Percentiles rank a stretch among this genome's conserved stretches.
Evolutionary conservation across 2,888 invertebrate genomes (phyloP).

Genomic region (Neoascia interrupta): DNA sequence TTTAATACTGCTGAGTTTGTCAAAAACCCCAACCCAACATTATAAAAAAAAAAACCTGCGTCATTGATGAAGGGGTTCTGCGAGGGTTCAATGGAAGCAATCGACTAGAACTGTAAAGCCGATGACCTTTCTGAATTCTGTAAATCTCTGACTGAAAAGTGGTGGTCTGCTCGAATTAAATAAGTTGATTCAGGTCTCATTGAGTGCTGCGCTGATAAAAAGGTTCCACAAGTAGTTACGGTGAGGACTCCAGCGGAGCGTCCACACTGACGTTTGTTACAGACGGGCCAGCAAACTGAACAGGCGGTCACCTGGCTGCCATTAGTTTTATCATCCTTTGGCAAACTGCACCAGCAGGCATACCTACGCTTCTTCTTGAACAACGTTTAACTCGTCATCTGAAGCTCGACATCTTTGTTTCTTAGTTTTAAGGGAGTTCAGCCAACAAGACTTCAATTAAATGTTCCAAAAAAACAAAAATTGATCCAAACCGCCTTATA

Average conservation of each 20-base stretch:
- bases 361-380: not conserved
- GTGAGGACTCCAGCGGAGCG: slow-evolving; percentile 3
- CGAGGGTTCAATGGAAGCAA: slow-evolving; percentile 18
- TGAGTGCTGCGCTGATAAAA: slow-evolving; percentile 3
- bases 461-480: too few species aligned
- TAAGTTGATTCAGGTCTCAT: not conserved
- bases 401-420: not conserved
- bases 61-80: not conserved
- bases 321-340: too few species aligned
- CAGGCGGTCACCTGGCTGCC: not conserved
- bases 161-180: not conserved
- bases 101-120: not conserved
- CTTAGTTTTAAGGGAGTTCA: too few species aligned
- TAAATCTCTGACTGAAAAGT: not conserved
- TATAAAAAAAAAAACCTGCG: not conserved
- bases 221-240: not conserved
- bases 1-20: not conserved
- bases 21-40: not conserved
- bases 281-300: slow-evolving; percentile 2
- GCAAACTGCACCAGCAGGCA: not conserved
- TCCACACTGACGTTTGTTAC: not conserved
- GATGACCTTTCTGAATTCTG: not conserved
- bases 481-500: too few species aligned
- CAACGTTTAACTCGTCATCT: not conserved
- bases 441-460: too few species aligned